A percentile compares a stretch with the other conserved stretches of the same genome.
Conservation (phyloP, 2,888 invertebrate genomes). For the Hoplodrina ambigua region DNA sequence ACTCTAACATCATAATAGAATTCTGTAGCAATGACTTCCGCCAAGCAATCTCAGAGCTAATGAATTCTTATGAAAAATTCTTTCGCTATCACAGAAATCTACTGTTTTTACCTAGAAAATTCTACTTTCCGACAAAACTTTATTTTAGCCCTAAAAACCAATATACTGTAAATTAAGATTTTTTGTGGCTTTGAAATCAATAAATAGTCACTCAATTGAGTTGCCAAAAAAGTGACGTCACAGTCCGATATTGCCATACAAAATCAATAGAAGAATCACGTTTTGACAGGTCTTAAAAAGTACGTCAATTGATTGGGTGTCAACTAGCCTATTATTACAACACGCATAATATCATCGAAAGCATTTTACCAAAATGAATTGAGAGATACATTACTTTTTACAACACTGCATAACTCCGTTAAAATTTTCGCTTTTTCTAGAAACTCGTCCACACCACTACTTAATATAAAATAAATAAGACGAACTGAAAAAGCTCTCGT, state of each 20-base stretch:
- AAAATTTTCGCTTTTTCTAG: slow-evolving; percentile 51
- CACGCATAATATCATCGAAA: slow-evolving; percentile 33
- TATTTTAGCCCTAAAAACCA: too few relatives aligned
- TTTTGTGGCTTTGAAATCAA: too few relatives aligned
- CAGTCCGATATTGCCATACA: too few relatives aligned
- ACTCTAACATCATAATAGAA: slow-evolving; percentile 32
- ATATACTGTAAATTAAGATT: too few relatives aligned
- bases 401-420: slow-evolving; percentile 49
- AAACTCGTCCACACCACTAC: slow-evolving; percentile 57
- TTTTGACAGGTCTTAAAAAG: too few relatives aligned
- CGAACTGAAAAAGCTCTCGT: slow-evolving; percentile 69
- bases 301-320: too few relatives aligned
- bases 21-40: slow-evolving; percentile 22
- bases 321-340: too few relatives aligned
- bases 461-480: slow-evolving; percentile 72
- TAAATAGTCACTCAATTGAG: too few relatives aligned
- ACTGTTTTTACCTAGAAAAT: slow-evolving; percentile 27
- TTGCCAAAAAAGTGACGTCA: too few relatives aligned
- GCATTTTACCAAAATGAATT: slow-evolving; percentile 37
- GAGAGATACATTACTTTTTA: slow-evolving; percentile 53
- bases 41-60: slow-evolving; percentile 36
- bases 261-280: too few relatives aligned
- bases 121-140: slow-evolving; percentile 20
- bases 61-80: slow-evolving; percentile 55
- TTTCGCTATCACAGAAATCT: slow-evolving; percentile 26